Conservation (phyloP, 2,888 invertebrate genomes). For the Nezara viridula region DNA sequence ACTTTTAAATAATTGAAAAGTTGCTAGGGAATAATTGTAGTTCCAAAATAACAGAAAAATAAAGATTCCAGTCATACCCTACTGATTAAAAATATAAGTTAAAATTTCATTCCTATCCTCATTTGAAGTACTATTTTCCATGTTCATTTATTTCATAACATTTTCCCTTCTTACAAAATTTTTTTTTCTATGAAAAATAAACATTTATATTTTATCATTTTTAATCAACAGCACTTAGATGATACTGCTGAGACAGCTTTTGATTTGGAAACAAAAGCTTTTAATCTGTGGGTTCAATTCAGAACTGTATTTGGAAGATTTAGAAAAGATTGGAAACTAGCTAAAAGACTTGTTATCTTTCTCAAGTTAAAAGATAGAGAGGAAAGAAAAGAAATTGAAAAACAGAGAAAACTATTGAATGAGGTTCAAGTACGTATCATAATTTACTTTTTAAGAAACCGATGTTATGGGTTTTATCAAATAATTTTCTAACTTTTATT, state of each 20-base stretch:
- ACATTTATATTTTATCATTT: background rate
- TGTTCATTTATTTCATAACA: background rate
- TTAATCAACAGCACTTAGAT: background rate
- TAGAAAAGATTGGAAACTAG: constrained; percentile 41
- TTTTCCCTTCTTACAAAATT: background rate
- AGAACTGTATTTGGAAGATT: constrained; percentile 26
- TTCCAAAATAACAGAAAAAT: too few relatives aligned
- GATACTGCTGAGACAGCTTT: background rate
- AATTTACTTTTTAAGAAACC: background rate
- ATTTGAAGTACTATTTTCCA: background rate
- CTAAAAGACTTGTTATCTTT: background rate
- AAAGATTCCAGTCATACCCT: too few relatives aligned
- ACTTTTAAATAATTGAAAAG: too few relatives aligned
- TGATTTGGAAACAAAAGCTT: constrained; percentile 49
- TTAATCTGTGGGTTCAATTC: constrained; percentile 44
- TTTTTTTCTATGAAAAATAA: background rate
- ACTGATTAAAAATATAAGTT: too few relatives aligned
- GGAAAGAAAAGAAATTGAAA: constrained; percentile 9
- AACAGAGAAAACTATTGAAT: constrained; percentile 3
- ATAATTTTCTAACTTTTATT: too few relatives aligned
- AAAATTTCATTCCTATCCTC: too few relatives aligned
- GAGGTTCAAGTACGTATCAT: background rate
- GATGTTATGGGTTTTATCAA: background rate
- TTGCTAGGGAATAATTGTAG: too few relatives aligned
- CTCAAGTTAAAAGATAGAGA: constrained; percentile 13